Evolutionary conservation across 1,140 invertebrate species (phyloP).

Genomic region (Drosophila sucinea): DNA sequence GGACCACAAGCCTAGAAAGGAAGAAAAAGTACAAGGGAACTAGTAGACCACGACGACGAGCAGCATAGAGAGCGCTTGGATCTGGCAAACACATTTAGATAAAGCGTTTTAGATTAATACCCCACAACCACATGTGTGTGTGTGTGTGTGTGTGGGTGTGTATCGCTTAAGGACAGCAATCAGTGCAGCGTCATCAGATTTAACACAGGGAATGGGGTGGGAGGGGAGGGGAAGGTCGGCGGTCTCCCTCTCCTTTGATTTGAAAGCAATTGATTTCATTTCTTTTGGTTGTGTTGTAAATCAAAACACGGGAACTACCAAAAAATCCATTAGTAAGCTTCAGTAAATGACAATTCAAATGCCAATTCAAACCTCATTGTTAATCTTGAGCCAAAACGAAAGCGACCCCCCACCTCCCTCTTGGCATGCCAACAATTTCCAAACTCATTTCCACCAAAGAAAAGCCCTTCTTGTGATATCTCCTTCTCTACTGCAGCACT

Average conservation of each 20-base stretch:
- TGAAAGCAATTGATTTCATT: constrained; percentile 48
- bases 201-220: constrained; percentile 10
- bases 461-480: constrained; percentile 24
- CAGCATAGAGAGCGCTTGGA: constrained; percentile 30
- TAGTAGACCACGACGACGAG: constrained; percentile 24
- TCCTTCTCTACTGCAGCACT: neutral
- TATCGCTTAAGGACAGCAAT: constrained; percentile 62
- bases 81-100: constrained; percentile 71
- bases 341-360: constrained; percentile 60
- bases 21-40: neutral
- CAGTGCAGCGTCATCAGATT: constrained; percentile 74
- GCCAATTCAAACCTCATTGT: constrained; percentile 39
- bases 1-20: neutral
- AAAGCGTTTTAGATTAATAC: constrained; percentile 78
- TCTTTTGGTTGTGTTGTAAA: constrained; percentile 54
- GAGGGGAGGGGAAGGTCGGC: neutral
- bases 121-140: constrained; percentile 46
- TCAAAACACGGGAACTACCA: constrained; percentile 67
- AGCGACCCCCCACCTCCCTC: neutral
- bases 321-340: constrained; percentile 54
- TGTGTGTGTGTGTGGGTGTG: constrained; percentile 6
- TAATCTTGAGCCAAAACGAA: constrained; percentile 19
- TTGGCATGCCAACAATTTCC: constrained; percentile 35
- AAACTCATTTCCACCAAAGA: constrained; percentile 54
- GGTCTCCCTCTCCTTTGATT: constrained; percentile 1